Evolutionary conservation across 2,797 vertebrate species (phyloP).

Genomic region (Pseudochirops cupreus): DNA sequence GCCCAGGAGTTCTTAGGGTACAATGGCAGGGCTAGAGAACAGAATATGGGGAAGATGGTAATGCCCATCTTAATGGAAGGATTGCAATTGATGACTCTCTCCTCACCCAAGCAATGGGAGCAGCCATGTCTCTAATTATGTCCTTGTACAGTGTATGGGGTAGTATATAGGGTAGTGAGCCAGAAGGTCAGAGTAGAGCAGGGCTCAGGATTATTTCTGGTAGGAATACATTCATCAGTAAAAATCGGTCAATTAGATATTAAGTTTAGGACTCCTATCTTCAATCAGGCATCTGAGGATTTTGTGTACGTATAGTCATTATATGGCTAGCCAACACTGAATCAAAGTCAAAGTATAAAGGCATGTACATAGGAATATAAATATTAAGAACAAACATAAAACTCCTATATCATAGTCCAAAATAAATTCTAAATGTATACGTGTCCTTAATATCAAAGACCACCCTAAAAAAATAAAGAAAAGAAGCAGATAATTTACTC

Average conservation of each 20-base stretch:
- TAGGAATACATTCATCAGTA: background rate
- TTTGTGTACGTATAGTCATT: background rate
- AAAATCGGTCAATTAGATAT: background rate
- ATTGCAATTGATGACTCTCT: background rate
- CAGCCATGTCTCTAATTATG: background rate
- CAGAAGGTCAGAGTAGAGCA: background rate
- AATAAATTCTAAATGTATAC: background rate
- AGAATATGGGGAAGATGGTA: background rate
- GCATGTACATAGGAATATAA: background rate
- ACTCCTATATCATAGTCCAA: background rate
- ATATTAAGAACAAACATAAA: background rate
- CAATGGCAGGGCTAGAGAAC: background rate
- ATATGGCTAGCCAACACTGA: background rate
- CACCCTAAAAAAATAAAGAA: background rate
- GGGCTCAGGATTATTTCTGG: background rate
- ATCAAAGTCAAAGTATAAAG: background rate
- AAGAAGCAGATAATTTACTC: background rate
- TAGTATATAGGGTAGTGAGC: background rate
- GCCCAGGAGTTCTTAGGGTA: background rate
- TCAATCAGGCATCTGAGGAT: background rate
- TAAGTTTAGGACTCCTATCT: background rate
- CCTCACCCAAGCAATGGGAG: background rate
- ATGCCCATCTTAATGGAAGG: background rate
- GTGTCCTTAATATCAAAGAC: background rate
- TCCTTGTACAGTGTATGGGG: background rate